Evolutionary conservation across 2,113 vertebrate species (phyloP).

Genomic region (Pao palembangensis): DNA sequence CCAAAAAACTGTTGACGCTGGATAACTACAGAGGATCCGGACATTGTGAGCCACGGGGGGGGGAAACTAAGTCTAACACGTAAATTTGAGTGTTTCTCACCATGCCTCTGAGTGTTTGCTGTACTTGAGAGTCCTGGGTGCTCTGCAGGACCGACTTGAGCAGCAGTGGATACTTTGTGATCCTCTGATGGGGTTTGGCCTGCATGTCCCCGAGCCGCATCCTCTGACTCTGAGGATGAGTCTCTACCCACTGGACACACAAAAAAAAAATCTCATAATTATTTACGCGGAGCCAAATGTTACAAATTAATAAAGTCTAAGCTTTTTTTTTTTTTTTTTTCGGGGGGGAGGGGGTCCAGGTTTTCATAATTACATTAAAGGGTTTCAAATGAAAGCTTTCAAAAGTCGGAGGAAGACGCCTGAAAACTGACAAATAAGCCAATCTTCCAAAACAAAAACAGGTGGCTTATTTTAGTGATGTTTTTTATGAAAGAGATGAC

Average conservation of each 20-base stretch:
- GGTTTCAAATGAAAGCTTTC: no score
- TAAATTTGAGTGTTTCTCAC: conserved; percentile 48
- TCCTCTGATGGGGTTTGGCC: conserved; percentile 77
- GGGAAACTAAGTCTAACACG: not conserved
- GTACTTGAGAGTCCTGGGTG: conserved; percentile 55
- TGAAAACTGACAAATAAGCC: not conserved
- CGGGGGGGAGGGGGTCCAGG: no score
- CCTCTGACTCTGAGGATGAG: conserved; percentile 65
- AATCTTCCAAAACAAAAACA: not conserved
- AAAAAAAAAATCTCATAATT: not conserved
- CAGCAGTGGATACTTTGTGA: conserved; percentile 79
- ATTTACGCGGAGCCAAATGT: not conserved
- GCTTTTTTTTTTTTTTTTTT: no score
- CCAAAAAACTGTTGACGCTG: conserved; percentile 67
- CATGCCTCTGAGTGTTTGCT: conserved; percentile 65
- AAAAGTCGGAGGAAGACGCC: no score
- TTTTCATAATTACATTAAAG: no score
- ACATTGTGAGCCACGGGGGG: conserved; percentile 2
- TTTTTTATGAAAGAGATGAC: not conserved
- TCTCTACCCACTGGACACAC: conserved; percentile 73
- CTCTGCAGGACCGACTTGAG: conserved; percentile 71
- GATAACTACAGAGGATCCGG: conserved; percentile 52
- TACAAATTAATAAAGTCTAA: no score
- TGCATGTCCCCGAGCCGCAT: conserved; percentile 80
- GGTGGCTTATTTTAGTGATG: conserved; percentile 1